Percentiles rank a stretch among this genome's conserved stretches.
phyloP scores from a whole-genome alignment of 2,113 vertebrate species.

The Marcusenius ussheri region DNA sequence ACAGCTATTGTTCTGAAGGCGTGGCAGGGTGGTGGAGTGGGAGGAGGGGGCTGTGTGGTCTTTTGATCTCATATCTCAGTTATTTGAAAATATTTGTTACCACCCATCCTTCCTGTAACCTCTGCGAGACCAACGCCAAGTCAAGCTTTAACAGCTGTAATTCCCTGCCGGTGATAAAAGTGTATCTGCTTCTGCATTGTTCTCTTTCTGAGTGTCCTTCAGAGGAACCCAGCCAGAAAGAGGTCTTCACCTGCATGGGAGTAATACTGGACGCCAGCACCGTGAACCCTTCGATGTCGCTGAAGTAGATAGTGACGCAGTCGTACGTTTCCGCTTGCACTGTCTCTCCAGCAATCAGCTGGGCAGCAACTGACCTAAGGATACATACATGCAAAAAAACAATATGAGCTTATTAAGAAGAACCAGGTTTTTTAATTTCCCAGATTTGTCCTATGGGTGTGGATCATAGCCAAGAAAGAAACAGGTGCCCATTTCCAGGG shows the following conservation, averaged over 20 bases:
- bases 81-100: neutral
- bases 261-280: constrained; percentile 69
- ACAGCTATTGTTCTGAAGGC: neutral
- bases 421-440: neutral
- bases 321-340: constrained; percentile 72
- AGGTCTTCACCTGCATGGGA: constrained; percentile 63
- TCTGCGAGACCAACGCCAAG: neutral
- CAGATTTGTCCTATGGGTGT: neutral
- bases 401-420: neutral
- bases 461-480: neutral
- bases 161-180: neutral
- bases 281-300: constrained; percentile 74
- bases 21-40: neutral
- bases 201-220: neutral
- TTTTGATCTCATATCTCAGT: neutral
- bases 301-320: constrained; percentile 79
- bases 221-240: neutral
- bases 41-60: neutral
- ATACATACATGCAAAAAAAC: constrained; percentile 7
- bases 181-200: neutral
- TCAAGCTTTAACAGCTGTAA: neutral
- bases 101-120: neutral
- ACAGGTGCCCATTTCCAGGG: neutral
- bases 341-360: constrained; percentile 69
- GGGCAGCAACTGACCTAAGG: constrained; percentile 68